Base-by-base conservation (phyloP, 2,888 invertebrate genomes). In the Yponomeuta evonymella region DNA sequence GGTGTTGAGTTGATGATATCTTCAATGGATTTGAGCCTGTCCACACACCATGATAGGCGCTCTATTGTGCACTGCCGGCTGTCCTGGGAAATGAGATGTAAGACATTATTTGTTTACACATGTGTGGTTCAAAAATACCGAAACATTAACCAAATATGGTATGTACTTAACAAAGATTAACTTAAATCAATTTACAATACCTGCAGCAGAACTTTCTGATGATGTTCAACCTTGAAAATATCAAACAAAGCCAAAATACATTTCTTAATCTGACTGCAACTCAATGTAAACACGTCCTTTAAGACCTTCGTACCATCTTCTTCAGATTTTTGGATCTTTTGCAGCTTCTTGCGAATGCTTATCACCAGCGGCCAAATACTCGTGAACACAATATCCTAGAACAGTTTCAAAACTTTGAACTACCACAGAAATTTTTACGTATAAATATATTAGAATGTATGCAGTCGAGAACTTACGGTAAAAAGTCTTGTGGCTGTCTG, bases 201-300 rank as follows among this genome's bases (percentile, higher is more conserved):
- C 85, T 83, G 83, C 29, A 90, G 75, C 71, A 76, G 71, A 70
- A 81, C 72, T 36, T 78, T 73, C 48, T 81, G 73, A 11, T 77
- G 76, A 72, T 81, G 75, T 82, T 91, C 91, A n/a, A 82, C 73
- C 79, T 86, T 87, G 70, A 90, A 84, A 67, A 90, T 79, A 74
- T 90, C 87, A 72, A 91, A 81, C 70, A 90, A 80, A 73, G 81
- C 82, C 36, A 86, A 71, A 10, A 88, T 73, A 76, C 87, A 87
- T 78, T 91, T 92, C 72, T 83, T 83, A 69, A 92, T 87, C 81
- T 92, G 92, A 76, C 86, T 90, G 51, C 84, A 79, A 77, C 90
- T 88, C 23, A 92, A 75, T 23, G 79, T 76, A 71, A 82, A 89
- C n/a, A 88, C 79, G 75, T 87, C 85, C 48, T 79, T 79, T 69